A percentile compares a stretch with the other conserved stretches of the same genome.
phyloP scores from a whole-genome alignment of 2,888 invertebrate genomes.

The Mechanitis mazaeus region DNA sequence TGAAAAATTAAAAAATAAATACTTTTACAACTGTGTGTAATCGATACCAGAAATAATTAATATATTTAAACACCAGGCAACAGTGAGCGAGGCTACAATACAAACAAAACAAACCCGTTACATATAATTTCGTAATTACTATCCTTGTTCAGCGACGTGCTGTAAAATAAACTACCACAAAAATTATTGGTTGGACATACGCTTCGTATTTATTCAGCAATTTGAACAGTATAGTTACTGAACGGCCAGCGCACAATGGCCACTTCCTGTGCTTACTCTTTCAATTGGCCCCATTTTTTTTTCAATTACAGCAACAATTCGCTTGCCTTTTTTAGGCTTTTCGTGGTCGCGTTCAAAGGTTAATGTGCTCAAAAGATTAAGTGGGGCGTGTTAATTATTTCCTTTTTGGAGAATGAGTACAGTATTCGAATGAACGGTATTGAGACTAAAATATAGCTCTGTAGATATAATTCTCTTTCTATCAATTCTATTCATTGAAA shows the following conservation, averaged over 20 bases:
- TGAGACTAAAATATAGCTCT: not conserved
- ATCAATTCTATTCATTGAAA: not conserved
- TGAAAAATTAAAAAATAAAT: too few species aligned
- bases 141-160: too few species aligned
- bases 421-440: not conserved
- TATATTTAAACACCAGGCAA: too few species aligned
- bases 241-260: constrained; percentile 30
- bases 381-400: constrained; percentile 58
- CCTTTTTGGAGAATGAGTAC: constrained; percentile 33
- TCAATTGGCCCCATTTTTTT: constrained; percentile 33
- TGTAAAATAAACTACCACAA: not conserved
- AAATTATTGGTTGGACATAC: constrained; percentile 22
- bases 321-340: constrained; percentile 40
- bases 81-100: too few species aligned
- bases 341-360: constrained; percentile 41
- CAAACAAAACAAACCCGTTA: too few species aligned
- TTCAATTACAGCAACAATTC: constrained; percentile 42
- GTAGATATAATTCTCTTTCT: too few species aligned
- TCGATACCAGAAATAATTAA: too few species aligned
- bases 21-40: too few species aligned
- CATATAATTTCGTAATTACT: too few species aligned
- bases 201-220: constrained; percentile 30
- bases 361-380: constrained; percentile 43
- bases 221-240: constrained; percentile 33
- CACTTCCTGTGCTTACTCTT: constrained; percentile 32